Conservation (phyloP, 92 coral and sea anemone genomes). For the Desmophyllum pertusum region DNA sequence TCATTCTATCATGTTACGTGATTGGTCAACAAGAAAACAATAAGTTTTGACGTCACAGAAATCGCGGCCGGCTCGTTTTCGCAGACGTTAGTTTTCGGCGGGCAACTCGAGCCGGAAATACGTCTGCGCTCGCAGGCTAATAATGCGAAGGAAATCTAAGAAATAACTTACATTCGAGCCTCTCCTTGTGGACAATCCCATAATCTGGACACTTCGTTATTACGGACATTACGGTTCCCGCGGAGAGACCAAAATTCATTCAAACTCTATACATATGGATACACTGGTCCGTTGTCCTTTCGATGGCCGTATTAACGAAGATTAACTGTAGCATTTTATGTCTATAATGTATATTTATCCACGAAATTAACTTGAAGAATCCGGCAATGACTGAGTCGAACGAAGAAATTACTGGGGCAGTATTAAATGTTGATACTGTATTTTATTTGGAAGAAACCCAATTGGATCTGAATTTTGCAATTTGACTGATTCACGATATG, state of each 20-base stretch:
- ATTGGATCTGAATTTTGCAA: neutral
- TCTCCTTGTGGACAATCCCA: neutral
- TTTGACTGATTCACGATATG: neutral
- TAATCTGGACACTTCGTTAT: neutral
- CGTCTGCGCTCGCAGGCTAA: too few species aligned
- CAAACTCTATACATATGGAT: neutral
- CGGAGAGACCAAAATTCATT: neutral
- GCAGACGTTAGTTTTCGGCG: too few species aligned
- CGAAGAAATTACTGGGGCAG: neutral
- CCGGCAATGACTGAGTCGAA: neutral
- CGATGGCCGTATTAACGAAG: neutral
- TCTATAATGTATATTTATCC: neutral
- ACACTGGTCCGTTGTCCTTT: neutral
- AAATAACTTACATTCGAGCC: neutral
- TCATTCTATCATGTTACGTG: too few species aligned
- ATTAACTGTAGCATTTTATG: neutral
- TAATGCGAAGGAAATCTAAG: neutral
- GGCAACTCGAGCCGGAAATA: too few species aligned
- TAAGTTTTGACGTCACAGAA: too few species aligned
- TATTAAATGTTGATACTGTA: neutral
- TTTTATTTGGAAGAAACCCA: conserved; percentile 34
- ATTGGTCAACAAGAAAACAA: too few species aligned
- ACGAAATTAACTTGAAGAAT: neutral
- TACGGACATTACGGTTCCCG: neutral
- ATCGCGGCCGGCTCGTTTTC: too few species aligned